Percentiles rank a stretch among this genome's conserved stretches.
These are phyloP conservation scores for Scleropages formosus DNA, from an alignment of 2,797 vertebrate genomes.

Conservation along the genomic window DNA sequence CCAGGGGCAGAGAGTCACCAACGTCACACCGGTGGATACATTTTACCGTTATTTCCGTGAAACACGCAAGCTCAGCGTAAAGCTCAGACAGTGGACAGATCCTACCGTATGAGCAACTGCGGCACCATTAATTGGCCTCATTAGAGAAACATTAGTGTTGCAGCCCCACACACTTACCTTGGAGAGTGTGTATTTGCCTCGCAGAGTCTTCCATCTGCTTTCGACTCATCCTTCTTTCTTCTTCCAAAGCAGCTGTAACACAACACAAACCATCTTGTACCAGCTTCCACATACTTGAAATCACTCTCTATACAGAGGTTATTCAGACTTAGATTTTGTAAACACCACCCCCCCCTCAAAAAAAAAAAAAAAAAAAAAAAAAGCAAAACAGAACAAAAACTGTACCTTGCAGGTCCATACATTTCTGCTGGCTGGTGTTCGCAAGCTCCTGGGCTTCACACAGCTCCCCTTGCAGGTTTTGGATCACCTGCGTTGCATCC, in stretches of 20 bases:
- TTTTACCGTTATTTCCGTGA: too few species aligned
- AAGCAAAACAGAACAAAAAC: neutral
- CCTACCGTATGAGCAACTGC: neutral
- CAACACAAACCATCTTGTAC: neutral
- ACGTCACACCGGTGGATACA: too few species aligned
- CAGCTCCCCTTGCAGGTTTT: slow-evolving; percentile 85
- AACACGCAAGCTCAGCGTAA: too few species aligned
- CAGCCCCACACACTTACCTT: slow-evolving; percentile 69
- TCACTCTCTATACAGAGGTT: neutral
- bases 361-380: neutral
- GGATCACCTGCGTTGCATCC: slow-evolving; percentile 86
- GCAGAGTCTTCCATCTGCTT: slow-evolving; percentile 84
- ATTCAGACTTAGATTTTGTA: too few species aligned
- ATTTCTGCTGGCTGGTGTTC: slow-evolving; percentile 84
- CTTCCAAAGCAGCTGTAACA: slow-evolving; percentile 80
- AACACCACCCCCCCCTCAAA: neutral
- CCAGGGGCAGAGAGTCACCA: neutral
- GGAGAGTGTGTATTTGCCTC: slow-evolving; percentile 86
- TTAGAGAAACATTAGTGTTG: neutral
- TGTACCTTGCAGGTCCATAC: slow-evolving; percentile 89
- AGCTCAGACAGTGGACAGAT: too few species aligned
- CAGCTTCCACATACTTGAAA: too few species aligned
- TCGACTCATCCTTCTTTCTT: slow-evolving; percentile 81
- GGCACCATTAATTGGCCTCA: neutral
- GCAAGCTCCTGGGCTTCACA: slow-evolving; percentile 84